Base-by-base conservation (phyloP, 2,888 invertebrate genomes). In the Cosmia trapezina region DNA sequence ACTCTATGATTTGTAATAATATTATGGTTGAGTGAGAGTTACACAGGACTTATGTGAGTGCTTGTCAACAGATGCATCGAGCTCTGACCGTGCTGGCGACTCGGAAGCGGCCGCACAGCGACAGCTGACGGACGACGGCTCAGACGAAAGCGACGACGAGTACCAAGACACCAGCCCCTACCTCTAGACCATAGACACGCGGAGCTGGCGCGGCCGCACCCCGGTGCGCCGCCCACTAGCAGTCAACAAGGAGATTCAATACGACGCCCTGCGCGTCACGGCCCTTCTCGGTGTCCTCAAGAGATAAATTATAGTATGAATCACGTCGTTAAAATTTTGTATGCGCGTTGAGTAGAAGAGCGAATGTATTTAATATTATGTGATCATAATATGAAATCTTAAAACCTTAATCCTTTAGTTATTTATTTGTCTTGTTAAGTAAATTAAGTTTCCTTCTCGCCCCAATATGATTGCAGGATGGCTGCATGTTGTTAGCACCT, bases 111-210 rank as follows among this genome's bases (percentile, higher is more conserved):
- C 93, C 86, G 77, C 93, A 88, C 94, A 93, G 87, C 96, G 96
- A 83, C 95, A 95, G 93, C 91, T 96, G 92, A 96, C 96, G 33
- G 95, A 96, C 92, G 96, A 96, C 90, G 95, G 94, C 86, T 94
- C 95, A 19, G 95, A 93, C 62, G 90, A 93, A 87, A 92, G 92
- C 88, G 95, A 96, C 82, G 96, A 96, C 77, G 96, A 96, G 70
- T 95, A 93, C 89, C 93, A 96, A 76, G 96, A 96, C 91, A 94
- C 96, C 88, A 94, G 91, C 91, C 93, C 95, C 75, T 96, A 95
- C 87, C 95, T 93, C 76, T 94, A 94, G 93, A 87, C 81, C 78
- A 54, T n/a, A 73, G 60, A 33, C 76, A 28, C 45, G 11, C 33
- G 54, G 33, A 73, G 60, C 76, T 79, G 82, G 81, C 73, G 83